Evolutionary conservation across 92 coral and sea anemone genomes (phyloP).

Genomic region (Phenganax stokvisi): DNA sequence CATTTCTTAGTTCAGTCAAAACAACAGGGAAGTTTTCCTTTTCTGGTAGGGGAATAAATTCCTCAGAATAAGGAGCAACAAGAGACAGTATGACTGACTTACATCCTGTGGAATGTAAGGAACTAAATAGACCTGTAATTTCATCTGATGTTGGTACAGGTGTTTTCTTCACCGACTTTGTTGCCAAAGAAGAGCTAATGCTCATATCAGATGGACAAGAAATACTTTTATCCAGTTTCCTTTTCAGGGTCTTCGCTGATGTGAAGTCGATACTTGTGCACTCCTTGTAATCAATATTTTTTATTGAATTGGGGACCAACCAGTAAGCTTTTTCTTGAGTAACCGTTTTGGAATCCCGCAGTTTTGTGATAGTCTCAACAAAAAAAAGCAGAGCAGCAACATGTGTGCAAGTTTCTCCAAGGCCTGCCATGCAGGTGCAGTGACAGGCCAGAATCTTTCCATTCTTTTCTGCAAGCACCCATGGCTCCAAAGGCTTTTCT

Average conservation of each 20-base stretch:
- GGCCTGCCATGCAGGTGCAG: conserved; percentile 26
- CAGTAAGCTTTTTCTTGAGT: conserved; percentile 17
- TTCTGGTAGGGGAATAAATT: conserved; percentile 2
- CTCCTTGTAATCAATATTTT: conserved; percentile 23
- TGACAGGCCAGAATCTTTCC: conserved; percentile 6
- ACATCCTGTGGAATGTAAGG: conserved; percentile 4
- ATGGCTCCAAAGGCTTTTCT: conserved; percentile 19
- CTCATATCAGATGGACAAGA: background rate
- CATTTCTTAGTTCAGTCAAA: background rate
- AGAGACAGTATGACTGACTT: too few species aligned
- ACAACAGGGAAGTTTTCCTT: conserved; percentile 13
- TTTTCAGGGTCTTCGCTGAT: conserved; percentile 41
- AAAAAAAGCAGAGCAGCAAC: conserved; percentile 15
- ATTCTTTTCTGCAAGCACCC: conserved; percentile 12
- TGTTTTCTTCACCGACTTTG: background rate
- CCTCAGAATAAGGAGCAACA: background rate
- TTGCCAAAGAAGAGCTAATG: background rate
- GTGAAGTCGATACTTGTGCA: conserved; percentile 36
- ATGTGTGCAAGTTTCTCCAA: conserved; percentile 19
- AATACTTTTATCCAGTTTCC: conserved; percentile 25
- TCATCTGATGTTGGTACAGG: conserved; percentile 35
- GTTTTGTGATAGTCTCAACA: background rate
- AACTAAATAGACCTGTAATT: conserved; percentile 25
- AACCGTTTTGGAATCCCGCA: background rate
- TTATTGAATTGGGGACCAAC: background rate